Evolutionary conservation across 2,888 invertebrate genomes (phyloP).

Genomic region (Subacronicta megacephala): DNA sequence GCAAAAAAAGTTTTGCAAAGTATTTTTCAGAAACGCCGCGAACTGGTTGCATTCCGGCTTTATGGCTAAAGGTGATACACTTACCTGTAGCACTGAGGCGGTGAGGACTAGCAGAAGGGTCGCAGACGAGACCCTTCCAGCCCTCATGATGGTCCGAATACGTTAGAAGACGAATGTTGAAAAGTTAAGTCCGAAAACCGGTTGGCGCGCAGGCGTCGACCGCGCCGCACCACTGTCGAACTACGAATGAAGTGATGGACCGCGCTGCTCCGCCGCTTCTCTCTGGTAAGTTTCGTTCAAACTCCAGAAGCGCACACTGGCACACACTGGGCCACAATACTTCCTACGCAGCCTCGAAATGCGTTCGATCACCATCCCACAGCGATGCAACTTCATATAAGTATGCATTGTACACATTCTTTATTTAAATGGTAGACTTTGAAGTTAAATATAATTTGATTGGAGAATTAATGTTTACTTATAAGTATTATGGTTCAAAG

Average conservation of each 20-base stretch:
- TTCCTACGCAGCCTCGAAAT: conserved; percentile 67
- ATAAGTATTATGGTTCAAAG: conserved; percentile 42
- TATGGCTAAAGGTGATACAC: conserved; percentile 37
- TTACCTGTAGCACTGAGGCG: conserved; percentile 64
- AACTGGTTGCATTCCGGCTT: conserved; percentile 29
- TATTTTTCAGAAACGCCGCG: conserved; percentile 56
- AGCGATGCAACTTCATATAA: conserved; percentile 3
- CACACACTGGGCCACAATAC: conserved; percentile 41
- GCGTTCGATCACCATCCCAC: conserved; percentile 55
- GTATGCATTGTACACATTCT: no score
- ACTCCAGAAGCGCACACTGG: conserved; percentile 59
- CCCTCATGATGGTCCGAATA: conserved; percentile 74
- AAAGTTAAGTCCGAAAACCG: conserved; percentile 71
- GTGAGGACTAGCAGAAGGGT: conserved; percentile 72
- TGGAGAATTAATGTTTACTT: not conserved
- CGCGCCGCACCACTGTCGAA: conserved; percentile 79
- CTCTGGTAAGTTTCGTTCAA: conserved; percentile 62
- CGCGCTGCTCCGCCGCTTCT: conserved; percentile 52
- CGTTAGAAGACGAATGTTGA: conserved; percentile 64
- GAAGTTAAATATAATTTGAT: no score
- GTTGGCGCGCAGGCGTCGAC: conserved; percentile 75
- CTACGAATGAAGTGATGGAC: conserved; percentile 74
- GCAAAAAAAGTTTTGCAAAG: conserved; percentile 62
- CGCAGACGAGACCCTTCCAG: conserved; percentile 66
- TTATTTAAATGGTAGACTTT: no score